These are phyloP conservation scores for Enoplosus armatus DNA, from an alignment of 2,797 vertebrate genomes.

Conservation along the genomic window DNA sequence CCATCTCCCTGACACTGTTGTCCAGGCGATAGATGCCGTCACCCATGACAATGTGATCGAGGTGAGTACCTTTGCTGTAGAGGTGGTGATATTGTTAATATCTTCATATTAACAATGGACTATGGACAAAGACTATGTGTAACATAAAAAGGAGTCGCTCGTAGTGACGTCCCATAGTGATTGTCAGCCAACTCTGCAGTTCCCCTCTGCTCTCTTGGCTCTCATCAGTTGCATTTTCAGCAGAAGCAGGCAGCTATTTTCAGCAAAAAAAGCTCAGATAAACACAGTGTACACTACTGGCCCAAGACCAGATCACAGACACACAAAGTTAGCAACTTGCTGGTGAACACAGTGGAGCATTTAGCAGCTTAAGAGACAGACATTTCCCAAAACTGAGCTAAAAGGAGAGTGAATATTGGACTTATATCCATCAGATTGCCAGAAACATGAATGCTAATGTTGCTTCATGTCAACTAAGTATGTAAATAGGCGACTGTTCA, in stretches of 20 bases:
- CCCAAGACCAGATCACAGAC: no score
- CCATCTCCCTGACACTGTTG: slow-evolving; percentile 78
- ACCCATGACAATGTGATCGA: slow-evolving; percentile 85
- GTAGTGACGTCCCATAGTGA: neutral
- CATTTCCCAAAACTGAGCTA: neutral
- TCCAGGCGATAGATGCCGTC: slow-evolving; percentile 88
- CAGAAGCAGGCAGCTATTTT: neutral
- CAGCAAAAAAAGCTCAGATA: neutral
- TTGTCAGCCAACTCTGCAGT: no score
- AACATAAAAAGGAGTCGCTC: neutral
- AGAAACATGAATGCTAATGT: neutral
- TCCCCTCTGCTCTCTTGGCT: no score
- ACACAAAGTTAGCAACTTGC: neutral
- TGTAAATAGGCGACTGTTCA: neutral
- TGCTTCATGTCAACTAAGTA: no score
- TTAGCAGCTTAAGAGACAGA: neutral
- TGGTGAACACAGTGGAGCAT: neutral
- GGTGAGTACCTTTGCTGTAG: slow-evolving; percentile 81
- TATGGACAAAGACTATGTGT: neutral
- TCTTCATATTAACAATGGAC: neutral
- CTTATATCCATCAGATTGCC: neutral
- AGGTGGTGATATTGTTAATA: neutral
- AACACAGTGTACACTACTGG: neutral
- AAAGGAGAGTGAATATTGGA: neutral
- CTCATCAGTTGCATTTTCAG: no score